phyloP scores from a whole-genome alignment of 2,888 invertebrate genomes.

The Chalcosyrphus nemorum region DNA sequence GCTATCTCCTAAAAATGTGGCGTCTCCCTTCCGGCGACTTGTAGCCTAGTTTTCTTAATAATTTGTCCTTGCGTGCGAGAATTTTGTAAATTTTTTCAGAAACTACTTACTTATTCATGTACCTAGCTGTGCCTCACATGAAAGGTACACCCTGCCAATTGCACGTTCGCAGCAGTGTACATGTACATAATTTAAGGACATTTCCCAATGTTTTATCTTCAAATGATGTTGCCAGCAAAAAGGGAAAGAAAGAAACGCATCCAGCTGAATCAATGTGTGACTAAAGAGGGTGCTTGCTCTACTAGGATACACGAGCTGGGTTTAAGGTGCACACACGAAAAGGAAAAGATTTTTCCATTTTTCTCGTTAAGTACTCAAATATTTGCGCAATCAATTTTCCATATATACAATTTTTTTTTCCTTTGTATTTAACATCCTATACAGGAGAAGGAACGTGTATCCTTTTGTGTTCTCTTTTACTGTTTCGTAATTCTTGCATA shows the following conservation, averaged over 20 bases:
- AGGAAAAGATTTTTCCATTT: slow-evolving; percentile 56
- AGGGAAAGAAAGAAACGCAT: slow-evolving; percentile 8
- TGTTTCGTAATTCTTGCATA: slow-evolving; percentile 60
- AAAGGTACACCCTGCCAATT: not conserved
- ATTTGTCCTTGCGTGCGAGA: too few species aligned
- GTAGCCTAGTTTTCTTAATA: too few species aligned
- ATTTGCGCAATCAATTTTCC: slow-evolving; percentile 76
- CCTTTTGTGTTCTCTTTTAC: slow-evolving; percentile 36
- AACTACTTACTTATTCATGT: too few species aligned
- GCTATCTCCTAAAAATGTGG: too few species aligned
- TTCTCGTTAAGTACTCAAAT: slow-evolving; percentile 77
- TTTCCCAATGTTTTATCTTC: slow-evolving; percentile 40
- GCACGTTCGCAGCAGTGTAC: not conserved
- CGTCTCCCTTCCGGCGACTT: too few species aligned
- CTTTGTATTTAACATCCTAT: not conserved
- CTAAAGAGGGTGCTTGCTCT: not conserved
- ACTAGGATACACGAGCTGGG: not conserved
- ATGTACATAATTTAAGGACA: slow-evolving; percentile 6
- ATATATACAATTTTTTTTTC: slow-evolving; percentile 48
- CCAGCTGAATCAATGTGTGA: slow-evolving; percentile 29
- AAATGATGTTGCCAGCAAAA: slow-evolving; percentile 44
- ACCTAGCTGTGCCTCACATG: too few species aligned
- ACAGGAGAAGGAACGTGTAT: slow-evolving; percentile 8
- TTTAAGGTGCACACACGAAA: slow-evolving; percentile 26
- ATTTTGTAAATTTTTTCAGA: too few species aligned